Conservation (phyloP, 2,113 vertebrate genomes). For the Passer domesticus region DNA sequence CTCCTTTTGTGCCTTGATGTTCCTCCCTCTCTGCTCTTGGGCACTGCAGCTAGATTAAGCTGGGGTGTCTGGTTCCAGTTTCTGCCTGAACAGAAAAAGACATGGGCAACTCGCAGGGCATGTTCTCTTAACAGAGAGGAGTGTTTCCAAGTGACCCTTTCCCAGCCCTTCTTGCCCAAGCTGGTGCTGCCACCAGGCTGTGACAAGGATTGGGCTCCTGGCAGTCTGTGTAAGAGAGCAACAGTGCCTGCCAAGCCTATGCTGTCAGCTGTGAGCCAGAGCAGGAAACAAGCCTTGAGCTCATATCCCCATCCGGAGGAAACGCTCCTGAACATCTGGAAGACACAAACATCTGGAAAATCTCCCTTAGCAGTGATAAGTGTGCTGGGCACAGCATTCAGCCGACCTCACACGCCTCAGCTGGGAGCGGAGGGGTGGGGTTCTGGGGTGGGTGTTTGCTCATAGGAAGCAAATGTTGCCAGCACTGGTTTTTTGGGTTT, state of each 20-base stretch:
- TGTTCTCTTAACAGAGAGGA: neutral
- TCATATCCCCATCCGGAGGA: slow-evolving; percentile 52
- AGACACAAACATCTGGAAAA: slow-evolving; percentile 54
- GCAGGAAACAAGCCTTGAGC: slow-evolving; percentile 33
- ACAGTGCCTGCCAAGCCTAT: neutral
- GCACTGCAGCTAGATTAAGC: neutral
- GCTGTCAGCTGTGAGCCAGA: slow-evolving; percentile 7
- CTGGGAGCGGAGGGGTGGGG: neutral
- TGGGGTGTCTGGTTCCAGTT: neutral
- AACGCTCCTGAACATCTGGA: slow-evolving; percentile 52
- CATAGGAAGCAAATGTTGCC: neutral
- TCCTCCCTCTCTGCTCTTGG: neutral
- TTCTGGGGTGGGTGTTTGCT: neutral
- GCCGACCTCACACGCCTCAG: neutral
- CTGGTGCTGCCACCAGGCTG: neutral
- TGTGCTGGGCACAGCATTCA: neutral
- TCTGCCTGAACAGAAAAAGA: neutral
- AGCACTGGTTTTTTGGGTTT: accelerated
- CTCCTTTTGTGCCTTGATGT: neutral
- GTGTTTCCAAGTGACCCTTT: neutral
- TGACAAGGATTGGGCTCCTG: neutral
- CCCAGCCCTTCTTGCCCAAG: neutral
- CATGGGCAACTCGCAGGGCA: neutral
- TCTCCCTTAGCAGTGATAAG: neutral
- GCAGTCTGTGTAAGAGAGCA: neutral